These are phyloP conservation scores for Limnephilus lunatus DNA, from an alignment of 2,888 invertebrate genomes.

Conservation along the genomic window DNA sequence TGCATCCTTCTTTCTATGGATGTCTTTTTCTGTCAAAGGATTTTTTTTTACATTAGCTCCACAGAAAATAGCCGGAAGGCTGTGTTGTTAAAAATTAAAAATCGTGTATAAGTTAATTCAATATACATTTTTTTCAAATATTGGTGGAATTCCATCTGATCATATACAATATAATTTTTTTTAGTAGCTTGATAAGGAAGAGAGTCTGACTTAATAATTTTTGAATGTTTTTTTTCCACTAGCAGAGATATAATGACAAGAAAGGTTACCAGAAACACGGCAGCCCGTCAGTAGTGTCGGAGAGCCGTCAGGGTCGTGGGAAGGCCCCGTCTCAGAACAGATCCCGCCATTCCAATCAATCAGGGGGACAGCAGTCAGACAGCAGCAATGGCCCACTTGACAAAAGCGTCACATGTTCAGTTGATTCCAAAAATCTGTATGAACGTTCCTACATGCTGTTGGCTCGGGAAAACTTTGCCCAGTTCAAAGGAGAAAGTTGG, in stretches of 20 bases:
- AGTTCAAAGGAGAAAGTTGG: background rate
- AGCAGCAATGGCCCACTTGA: background rate
- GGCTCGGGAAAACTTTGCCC: background rate
- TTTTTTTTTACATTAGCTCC: no score
- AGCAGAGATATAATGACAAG: background rate
- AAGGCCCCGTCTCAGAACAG: background rate
- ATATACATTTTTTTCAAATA: no score
- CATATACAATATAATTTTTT: no score
- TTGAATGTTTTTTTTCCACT: background rate
- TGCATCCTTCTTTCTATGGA: background rate
- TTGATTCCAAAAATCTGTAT: background rate
- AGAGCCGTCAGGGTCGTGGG: no score
- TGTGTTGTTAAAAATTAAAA: no score
- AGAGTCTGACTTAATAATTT: background rate
- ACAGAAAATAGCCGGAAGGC: no score
- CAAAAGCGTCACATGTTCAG: background rate
- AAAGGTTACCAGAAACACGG: background rate
- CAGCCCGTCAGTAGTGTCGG: background rate
- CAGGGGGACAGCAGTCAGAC: background rate
- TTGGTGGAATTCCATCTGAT: no score
- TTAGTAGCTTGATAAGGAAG: no score
- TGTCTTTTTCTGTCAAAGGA: background rate
- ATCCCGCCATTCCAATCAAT: background rate
- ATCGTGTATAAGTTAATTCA: no score
- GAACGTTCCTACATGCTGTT: background rate